Conservation (phyloP, 1,140 invertebrate genomes). For the Periplaneta americana region DNA sequence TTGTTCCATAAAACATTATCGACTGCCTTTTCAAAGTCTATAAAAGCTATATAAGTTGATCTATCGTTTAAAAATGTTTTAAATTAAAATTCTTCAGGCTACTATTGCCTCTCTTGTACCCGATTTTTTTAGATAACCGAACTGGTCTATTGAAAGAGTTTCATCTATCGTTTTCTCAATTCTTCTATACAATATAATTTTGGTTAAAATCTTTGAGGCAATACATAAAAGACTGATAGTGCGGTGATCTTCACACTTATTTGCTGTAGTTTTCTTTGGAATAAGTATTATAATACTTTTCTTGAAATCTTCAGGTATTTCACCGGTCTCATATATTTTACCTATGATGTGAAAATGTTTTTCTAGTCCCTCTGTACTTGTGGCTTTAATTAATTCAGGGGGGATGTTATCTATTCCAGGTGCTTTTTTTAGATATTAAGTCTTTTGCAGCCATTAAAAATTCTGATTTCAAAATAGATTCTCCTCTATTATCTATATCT, state of each 20-base stretch:
- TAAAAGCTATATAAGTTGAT: no score
- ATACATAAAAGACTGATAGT: neutral
- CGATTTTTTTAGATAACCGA: neutral
- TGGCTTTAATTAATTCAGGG: constrained; percentile 14
- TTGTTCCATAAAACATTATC: no score
- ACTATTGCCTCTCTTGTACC: neutral
- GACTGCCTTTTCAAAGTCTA: no score
- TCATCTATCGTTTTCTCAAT: neutral
- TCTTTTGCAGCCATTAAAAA: constrained; percentile 12
- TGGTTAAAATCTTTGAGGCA: neutral
- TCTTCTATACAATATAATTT: neutral
- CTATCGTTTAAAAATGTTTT: neutral
- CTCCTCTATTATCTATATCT: constrained; percentile 1
- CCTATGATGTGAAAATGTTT: neutral
- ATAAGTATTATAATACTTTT: neutral
- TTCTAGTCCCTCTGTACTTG: constrained; percentile 3
- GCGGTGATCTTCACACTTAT: neutral
- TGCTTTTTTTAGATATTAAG: constrained; percentile 14
- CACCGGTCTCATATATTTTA: neutral
- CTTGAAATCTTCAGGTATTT: neutral
- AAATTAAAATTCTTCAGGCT: neutral
- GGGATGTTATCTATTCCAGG: constrained; percentile 14
- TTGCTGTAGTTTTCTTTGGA: neutral
- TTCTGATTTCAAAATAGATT: constrained; percentile 1
- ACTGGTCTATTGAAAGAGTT: neutral